Conservation (phyloP, 2,888 invertebrate species). For the Eilema caniola region DNA sequence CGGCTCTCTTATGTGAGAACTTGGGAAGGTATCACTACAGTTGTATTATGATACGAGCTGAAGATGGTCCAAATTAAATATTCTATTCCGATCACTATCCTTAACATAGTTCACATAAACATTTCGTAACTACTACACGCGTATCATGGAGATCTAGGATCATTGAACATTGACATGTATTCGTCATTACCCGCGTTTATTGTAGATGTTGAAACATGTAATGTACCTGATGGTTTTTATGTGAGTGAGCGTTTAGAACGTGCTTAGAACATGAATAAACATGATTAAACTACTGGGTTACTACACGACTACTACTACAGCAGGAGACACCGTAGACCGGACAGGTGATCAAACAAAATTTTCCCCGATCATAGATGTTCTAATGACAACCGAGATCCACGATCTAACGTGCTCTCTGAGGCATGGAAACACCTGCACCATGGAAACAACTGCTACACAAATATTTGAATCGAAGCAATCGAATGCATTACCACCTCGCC, state of each 20-base stretch:
- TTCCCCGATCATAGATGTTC: too few relatives aligned
- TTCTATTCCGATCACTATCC: background rate
- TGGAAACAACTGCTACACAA: too few relatives aligned
- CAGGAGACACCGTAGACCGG: too few relatives aligned
- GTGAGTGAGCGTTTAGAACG: background rate
- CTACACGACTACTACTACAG: too few relatives aligned
- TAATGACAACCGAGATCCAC: too few relatives aligned
- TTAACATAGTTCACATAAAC: background rate
- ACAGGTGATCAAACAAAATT: too few relatives aligned
- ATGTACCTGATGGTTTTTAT: background rate
- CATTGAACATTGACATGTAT: background rate
- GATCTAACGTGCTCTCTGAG: too few relatives aligned
- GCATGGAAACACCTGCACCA: too few relatives aligned
- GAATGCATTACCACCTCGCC: too few relatives aligned
- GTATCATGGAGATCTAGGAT: background rate
- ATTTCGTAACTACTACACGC: background rate
- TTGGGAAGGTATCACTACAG: too few relatives aligned
- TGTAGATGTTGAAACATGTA: background rate
- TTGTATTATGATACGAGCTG: background rate
- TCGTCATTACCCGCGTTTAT: background rate
- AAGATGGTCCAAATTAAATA: background rate
- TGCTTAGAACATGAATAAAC: background rate
- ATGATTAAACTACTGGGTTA: background rate
- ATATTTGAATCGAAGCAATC: too few relatives aligned
- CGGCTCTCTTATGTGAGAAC: too few relatives aligned